Percentiles rank a stretch among this genome's conserved stretches.
These are phyloP conservation scores for Hexactinellida sp. DNA, from an alignment of 37 sponge, comb jelly and placozoan genomes.

Conservation along the genomic window DNA sequence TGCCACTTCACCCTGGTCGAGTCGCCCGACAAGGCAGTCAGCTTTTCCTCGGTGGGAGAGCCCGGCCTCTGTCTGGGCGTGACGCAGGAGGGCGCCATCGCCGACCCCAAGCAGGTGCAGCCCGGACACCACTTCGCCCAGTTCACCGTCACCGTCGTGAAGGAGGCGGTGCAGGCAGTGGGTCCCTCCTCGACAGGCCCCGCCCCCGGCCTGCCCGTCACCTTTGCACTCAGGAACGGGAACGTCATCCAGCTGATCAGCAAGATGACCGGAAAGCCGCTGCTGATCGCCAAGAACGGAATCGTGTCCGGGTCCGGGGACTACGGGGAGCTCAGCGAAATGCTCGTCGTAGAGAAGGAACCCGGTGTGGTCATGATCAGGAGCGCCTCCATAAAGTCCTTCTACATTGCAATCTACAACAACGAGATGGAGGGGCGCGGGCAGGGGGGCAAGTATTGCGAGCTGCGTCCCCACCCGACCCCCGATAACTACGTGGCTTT, in stretches of 20 bases:
- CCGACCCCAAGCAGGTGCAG: background rate
- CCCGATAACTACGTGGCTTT: background rate
- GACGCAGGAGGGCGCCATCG: background rate
- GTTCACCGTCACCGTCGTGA: background rate
- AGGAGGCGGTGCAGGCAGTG: background rate
- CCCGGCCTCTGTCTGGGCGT: background rate
- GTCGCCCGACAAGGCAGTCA: background rate
- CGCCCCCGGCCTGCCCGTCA: background rate
- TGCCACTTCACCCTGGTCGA: constrained; percentile 4
- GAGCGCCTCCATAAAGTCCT: background rate
- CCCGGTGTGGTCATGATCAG: background rate
- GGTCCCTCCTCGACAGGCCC: background rate
- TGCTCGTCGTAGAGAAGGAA: background rate
- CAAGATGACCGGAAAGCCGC: background rate
- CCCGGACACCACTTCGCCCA: constrained; percentile 10
- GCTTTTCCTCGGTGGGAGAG: background rate
- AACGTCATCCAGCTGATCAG: background rate
- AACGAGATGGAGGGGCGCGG: constrained; percentile 4
- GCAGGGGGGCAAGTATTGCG: background rate
- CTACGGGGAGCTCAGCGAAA: background rate
- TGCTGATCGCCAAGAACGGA: constrained; percentile 1
- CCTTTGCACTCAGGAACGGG: background rate
- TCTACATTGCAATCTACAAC: background rate
- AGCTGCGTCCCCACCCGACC: background rate
- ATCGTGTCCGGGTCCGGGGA: background rate